Evolutionary conservation across 2,797 vertebrate species (phyloP).

Genomic region (Tarsius wallacei): DNA sequence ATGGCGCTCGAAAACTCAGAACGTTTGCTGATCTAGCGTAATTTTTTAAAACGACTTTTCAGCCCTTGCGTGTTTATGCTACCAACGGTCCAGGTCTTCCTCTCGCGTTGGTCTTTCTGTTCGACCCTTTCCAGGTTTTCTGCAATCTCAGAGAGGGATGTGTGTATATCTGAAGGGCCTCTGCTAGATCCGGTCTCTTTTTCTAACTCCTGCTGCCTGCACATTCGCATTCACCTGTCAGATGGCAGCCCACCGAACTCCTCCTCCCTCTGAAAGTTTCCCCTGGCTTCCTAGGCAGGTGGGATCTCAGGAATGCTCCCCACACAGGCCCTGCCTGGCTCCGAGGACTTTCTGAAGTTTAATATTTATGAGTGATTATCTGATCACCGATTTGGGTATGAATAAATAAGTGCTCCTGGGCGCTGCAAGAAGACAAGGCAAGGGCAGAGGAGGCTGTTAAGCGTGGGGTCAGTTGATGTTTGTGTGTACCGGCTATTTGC

Average conservation of each 20-base stretch:
- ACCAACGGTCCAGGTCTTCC: not conserved
- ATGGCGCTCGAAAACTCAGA: not conserved
- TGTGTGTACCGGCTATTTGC: not conserved
- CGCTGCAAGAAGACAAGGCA: not conserved
- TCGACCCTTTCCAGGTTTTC: not conserved
- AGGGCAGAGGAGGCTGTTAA: not conserved
- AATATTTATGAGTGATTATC: not conserved
- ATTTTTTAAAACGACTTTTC: not conserved
- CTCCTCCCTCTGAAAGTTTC: not conserved
- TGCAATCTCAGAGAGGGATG: not conserved
- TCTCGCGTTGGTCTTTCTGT: not conserved
- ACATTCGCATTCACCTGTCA: not conserved
- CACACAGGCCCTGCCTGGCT: not conserved
- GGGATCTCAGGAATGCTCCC: not conserved
- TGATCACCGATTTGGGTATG: not conserved
- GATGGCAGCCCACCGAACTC: not conserved
- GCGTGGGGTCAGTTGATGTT: not conserved
- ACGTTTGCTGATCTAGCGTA: not conserved
- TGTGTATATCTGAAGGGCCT: not conserved
- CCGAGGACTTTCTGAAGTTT: not conserved
- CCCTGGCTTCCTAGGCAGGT: fast-evolving
- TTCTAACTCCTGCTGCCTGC: not conserved
- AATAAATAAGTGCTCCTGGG: not conserved
- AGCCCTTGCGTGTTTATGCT: not conserved
- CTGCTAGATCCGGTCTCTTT: not conserved